Base-by-base conservation (phyloP, 1,140 invertebrate genomes). In the Periplaneta americana region DNA sequence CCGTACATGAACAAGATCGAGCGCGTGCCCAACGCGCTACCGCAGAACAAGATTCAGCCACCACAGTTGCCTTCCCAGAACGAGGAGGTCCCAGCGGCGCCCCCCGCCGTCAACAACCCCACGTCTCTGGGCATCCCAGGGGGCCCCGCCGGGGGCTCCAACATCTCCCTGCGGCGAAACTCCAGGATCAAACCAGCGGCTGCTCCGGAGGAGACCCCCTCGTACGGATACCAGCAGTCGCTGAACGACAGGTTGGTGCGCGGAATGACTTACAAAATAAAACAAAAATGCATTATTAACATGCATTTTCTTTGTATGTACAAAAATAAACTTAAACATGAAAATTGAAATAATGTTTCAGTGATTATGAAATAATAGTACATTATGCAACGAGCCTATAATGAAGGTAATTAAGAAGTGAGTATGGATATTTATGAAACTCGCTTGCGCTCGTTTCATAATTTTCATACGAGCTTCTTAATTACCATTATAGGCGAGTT, bases 221-320 rank as follows among this genome's bases (percentile, higher is more conserved):
- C 88, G 39, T 85, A 84, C 84, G 86, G 85, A 57, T 87, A 87
- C 81, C 86, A 87, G 80, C 86, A 92, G 89, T 88, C 89, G 10
- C 88, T 93, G 85, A 92, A 90, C 85, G 93, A 93, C 85, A 92
- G 92, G 83, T 93, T 98, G 87, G 97, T 98, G 89, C 97, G 99
- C 86, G n/a, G n/a, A n/a, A n/a, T n/a, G n/a, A n/a, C n/a, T n/a
- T n/a, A n/a, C n/a, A n/a, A n/a, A n/a, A n/a, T n/a, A n/a, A n/a
- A n/a, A n/a, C n/a, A n/a, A n/a, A n/a, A n/a, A n/a, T n/a, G n/a
- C n/a, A n/a, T n/a, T n/a, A n/a, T n/a, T n/a, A n/a, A n/a, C n/a
- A n/a, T n/a, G n/a, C n/a, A n/a, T n/a, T n/a, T n/a, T n/a, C n/a
- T n/a, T n/a, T n/a, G n/a, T n/a, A n/a, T n/a, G n/a, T n/a, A n/a